A percentile compares a stretch with the other conserved stretches of the same genome.
These are phyloP conservation scores for Trypoxylon attenuatum DNA, from an alignment of 2,888 invertebrate species.

Conservation along the genomic window DNA sequence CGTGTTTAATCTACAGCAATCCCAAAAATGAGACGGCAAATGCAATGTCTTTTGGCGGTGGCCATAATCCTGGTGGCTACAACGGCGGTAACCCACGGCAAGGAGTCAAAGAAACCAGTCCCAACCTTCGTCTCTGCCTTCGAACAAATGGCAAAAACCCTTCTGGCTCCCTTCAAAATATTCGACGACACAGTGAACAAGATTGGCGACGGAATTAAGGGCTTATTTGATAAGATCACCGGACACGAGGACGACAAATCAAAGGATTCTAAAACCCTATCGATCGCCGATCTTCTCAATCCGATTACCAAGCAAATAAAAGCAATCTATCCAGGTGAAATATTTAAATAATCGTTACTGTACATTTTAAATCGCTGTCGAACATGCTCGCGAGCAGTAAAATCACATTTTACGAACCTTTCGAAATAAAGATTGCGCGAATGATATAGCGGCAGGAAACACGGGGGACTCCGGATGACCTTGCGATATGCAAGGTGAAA, in stretches of 20 bases:
- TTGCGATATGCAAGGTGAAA: too few species aligned
- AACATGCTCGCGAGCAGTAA: too few species aligned
- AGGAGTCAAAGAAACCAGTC: neutral
- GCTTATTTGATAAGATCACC: neutral
- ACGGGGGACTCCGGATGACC: too few species aligned
- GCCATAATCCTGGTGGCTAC: neutral
- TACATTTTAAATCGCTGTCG: too few species aligned
- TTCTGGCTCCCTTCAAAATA: slow-evolving; percentile 7
- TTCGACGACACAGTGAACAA: slow-evolving; percentile 14
- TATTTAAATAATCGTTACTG: neutral
- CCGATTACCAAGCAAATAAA: slow-evolving; percentile 77
- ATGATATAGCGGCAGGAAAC: neutral
- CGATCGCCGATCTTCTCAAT: slow-evolving; percentile 75
- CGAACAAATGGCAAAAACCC: slow-evolving; percentile 34
- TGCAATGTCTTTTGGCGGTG: neutral
- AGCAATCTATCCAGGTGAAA: slow-evolving; percentile 78
- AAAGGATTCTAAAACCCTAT: slow-evolving; percentile 48
- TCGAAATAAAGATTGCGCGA: neutral
- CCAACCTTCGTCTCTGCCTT: slow-evolving; percentile 24
- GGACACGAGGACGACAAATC: too few species aligned
- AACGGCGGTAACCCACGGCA: neutral
- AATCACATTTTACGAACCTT: neutral
- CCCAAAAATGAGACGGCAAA: neutral
- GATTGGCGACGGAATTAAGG: neutral
- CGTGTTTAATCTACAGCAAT: neutral